Conservation (phyloP, 64 coral and sea anemone species). For the Montipora efflorescens region DNA sequence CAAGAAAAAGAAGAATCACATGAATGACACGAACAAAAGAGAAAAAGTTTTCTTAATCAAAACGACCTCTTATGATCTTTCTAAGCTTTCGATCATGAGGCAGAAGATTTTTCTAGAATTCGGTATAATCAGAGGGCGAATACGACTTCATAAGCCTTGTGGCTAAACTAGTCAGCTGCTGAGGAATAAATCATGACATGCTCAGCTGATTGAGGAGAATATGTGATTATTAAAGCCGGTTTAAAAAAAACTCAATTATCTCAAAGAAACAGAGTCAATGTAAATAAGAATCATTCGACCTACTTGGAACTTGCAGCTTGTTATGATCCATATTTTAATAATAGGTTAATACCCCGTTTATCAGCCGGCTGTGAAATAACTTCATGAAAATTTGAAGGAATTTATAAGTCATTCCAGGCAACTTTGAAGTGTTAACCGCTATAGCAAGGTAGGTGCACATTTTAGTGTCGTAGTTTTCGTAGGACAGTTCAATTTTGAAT, state of each 20-base stretch:
- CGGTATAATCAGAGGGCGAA: neutral
- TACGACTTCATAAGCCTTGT: neutral
- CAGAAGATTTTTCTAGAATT: neutral
- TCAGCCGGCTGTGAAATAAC: neutral
- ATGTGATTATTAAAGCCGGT: neutral
- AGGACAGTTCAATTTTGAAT: neutral
- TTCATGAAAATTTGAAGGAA: neutral
- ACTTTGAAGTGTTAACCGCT: neutral
- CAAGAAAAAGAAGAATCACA: neutral
- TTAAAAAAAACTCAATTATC: neutral
- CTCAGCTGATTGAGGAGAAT: neutral
- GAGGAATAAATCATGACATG: neutral
- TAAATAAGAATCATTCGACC: neutral
- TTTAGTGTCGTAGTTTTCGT: neutral
- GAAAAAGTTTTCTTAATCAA: neutral
- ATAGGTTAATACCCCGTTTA: slow-evolving; percentile 13
- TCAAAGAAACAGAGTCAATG: neutral
- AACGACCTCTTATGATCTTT: neutral
- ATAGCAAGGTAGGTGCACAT: neutral
- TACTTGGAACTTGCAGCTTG: slow-evolving; percentile 35
- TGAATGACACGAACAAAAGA: neutral
- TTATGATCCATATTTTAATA: slow-evolving; percentile 26
- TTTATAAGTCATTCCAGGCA: neutral
- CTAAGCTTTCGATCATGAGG: neutral
- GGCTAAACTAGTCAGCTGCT: neutral